A percentile compares a stretch with the other conserved stretches of the same genome.
Conservation (phyloP, 2,113 vertebrate species). For the Ceyx melanurus region DNA sequence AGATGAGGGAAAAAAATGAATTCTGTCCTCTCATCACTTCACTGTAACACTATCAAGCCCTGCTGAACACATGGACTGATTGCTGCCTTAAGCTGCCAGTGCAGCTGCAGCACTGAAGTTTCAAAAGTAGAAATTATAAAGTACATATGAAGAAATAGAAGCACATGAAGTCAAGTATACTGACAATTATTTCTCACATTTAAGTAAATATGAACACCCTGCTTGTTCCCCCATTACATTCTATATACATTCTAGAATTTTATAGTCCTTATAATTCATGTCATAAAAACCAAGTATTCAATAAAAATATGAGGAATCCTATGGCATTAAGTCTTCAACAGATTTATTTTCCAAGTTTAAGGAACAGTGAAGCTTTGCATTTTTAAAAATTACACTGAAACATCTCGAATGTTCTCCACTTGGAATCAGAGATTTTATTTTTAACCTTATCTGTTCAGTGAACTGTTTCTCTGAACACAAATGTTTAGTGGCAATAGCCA, state of each 20-base stretch:
- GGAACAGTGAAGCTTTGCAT: background rate
- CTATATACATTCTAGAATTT: no score
- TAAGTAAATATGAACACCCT: background rate
- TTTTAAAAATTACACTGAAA: background rate
- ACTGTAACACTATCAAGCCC: background rate
- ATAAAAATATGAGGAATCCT: background rate
- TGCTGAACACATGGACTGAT: background rate
- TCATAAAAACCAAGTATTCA: background rate
- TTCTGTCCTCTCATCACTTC: background rate
- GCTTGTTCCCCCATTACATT: background rate
- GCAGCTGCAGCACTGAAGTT: background rate
- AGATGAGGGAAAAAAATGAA: background rate
- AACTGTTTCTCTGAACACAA: background rate
- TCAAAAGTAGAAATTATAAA: background rate
- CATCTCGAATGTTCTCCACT: background rate
- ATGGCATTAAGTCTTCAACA: background rate
- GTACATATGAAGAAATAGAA: background rate
- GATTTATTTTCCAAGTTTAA: background rate
- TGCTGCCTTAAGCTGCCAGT: background rate
- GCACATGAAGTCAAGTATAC: background rate
- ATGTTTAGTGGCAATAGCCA: background rate
- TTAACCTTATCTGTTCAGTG: background rate
- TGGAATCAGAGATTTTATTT: background rate
- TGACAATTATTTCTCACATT: background rate
- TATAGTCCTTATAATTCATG: background rate